A percentile compares a stretch with the other conserved stretches of the same genome.
Conservation (phyloP, 2,113 vertebrate genomes). For the Neolamprologus toae region DNA sequence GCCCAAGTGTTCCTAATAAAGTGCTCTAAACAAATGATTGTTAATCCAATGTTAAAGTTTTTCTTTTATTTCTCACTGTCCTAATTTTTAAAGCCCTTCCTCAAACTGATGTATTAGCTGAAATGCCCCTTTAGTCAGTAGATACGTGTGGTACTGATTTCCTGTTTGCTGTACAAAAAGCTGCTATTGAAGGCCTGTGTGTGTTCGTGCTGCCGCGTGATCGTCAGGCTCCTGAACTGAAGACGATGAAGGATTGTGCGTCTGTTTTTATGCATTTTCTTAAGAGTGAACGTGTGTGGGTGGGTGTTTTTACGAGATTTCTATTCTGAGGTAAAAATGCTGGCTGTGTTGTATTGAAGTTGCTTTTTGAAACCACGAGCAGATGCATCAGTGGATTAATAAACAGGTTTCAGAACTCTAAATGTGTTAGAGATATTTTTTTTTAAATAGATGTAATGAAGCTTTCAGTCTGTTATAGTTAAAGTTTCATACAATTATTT, state of each 20-base stretch:
- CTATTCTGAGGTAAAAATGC: not conserved
- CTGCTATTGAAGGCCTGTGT: conserved; percentile 14
- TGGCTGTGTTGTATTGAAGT: not conserved
- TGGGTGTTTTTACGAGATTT: conserved; percentile 24
- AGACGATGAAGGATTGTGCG: not conserved
- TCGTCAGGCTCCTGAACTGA: not conserved
- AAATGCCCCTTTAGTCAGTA: not conserved
- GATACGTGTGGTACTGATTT: not conserved
- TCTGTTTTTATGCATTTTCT: not conserved
- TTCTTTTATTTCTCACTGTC: not conserved
- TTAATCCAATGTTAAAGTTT: not conserved
- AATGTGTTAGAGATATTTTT: not conserved
- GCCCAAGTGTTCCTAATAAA: not conserved
- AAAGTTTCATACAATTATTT: not conserved
- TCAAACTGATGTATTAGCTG: not conserved
- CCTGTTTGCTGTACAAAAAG: not conserved
- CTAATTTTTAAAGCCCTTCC: not conserved
- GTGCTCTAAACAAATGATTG: not conserved
- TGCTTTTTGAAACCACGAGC: not conserved
- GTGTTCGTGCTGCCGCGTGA: not conserved
- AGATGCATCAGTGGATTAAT: not conserved
- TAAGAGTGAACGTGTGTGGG: not conserved
- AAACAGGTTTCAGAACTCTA: not conserved
- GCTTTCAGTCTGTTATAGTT: not conserved
- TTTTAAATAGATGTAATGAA: not conserved